phyloP scores from a whole-genome alignment of 1,140 invertebrate genomes.

The Brachystomella parvula region DNA sequence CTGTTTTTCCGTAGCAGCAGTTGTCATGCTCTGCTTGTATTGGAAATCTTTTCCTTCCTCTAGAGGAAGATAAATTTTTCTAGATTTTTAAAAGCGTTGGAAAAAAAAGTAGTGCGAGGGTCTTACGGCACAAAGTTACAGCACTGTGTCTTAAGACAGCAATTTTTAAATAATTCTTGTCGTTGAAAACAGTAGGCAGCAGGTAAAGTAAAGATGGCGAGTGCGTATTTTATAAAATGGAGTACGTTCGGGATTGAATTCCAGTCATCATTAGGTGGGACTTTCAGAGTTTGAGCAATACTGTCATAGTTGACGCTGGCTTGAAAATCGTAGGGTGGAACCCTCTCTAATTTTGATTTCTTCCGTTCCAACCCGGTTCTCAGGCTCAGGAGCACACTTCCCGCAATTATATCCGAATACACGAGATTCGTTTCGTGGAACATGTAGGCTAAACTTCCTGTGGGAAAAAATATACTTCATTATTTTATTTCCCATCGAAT shows the following conservation, averaged over 20 bases:
- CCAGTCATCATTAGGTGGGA: constrained; percentile 47
- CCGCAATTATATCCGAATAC: constrained; percentile 77
- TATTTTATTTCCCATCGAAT: background rate
- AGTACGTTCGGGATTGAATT: constrained; percentile 67
- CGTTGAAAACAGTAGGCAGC: constrained; percentile 67
- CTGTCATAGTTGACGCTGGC: background rate
- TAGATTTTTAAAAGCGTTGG: background rate
- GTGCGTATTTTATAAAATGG: constrained; percentile 68
- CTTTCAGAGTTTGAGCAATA: background rate
- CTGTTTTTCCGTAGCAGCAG: constrained; percentile 78
- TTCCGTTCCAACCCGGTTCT: constrained; percentile 8
- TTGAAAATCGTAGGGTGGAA: background rate
- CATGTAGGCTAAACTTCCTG: constrained; percentile 60
- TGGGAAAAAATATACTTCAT: constrained; percentile 27
- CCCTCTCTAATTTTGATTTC: background rate
- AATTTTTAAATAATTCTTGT: constrained; percentile 60
- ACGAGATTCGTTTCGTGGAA: constrained; percentile 77
- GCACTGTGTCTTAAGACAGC: constrained; percentile 59
- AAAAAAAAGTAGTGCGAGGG: constrained; percentile 12
- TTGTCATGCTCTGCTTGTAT: constrained; percentile 67
- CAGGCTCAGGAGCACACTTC: constrained; percentile 59
- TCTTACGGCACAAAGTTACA: constrained; percentile 63
- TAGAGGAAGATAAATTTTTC: background rate
- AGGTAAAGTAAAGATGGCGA: constrained; percentile 81
- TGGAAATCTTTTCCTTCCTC: constrained; percentile 48